Percentiles rank a stretch among this genome's conserved stretches.
Conservation (phyloP, 2,888 invertebrate genomes). For the Acronicta leporina region DNA sequence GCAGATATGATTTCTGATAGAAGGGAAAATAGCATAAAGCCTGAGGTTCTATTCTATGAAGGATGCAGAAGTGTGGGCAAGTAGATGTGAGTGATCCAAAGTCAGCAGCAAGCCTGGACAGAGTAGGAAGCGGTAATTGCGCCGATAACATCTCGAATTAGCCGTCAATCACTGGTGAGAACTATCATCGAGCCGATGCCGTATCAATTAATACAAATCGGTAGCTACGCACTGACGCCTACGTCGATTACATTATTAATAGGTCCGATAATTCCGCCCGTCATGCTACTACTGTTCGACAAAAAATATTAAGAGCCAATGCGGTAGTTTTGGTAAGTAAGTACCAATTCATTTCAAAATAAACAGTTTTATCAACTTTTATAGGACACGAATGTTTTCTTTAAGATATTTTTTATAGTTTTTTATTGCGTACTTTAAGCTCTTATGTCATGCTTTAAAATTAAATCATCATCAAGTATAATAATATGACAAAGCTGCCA, state of each 20-base stretch:
- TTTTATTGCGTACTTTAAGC: too few relatives aligned
- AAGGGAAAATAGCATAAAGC: neutral
- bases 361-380: slow-evolving; percentile 25
- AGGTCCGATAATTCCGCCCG: slow-evolving; percentile 78
- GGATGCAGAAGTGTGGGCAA: slow-evolving; percentile 4
- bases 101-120: slow-evolving; percentile 27
- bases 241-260: slow-evolving; percentile 82
- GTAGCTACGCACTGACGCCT: slow-evolving; percentile 79
- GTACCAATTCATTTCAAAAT: slow-evolving; percentile 20
- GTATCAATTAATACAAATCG: slow-evolving; percentile 87
- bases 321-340: slow-evolving; percentile 28
- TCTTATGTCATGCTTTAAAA: too few relatives aligned
- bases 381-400: neutral
- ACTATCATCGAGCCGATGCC: slow-evolving; percentile 80
- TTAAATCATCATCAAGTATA: neutral
- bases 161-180: slow-evolving; percentile 83
- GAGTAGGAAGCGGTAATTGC: slow-evolving; percentile 76
- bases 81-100: slow-evolving; percentile 15
- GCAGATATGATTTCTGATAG: neutral
- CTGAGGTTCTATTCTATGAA: neutral
- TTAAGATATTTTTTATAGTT: slow-evolving; percentile 4
- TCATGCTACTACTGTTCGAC: slow-evolving; percentile 68
- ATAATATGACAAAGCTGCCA: slow-evolving; percentile 21
- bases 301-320: slow-evolving; percentile 58
- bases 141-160: slow-evolving; percentile 85